Base-by-base conservation (phyloP, 2,888 invertebrate species). In the Papilio demoleus region DNA sequence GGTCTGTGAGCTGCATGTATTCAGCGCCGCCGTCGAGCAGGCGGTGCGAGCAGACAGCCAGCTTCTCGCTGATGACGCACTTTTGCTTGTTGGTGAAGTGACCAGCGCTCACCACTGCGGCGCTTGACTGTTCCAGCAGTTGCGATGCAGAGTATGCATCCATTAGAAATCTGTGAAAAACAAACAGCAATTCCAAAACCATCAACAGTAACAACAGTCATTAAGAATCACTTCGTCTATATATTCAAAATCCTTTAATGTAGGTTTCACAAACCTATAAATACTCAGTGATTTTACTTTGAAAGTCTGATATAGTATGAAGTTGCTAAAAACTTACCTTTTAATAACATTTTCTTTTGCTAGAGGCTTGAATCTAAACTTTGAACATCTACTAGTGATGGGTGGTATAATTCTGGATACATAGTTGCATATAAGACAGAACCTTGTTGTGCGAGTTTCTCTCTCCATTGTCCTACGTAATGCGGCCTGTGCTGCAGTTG, bases 391-490 rank as follows among this genome's bases (percentile, higher is more conserved):
- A 2, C 99, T 99, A 0, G 99, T 99, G 56, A 99, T 95, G 0
- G 99, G 99, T 72, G 98, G 98, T 79, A 99, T 99, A 71, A 99
- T 99, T 65, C 98, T 94, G 0, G 98, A 99, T 0, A 99, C 97
- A 85, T 99, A 99, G 87, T 99, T 99, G 89, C 99, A 99, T 76
- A 99, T 97, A 27, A 99, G 94, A 86, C 99, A 99, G 88, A 99
- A 99, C 58, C 99, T 93, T 0, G 99, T 99, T 3, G 97, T 97
- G 75, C 96, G 96, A 0, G 98, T 97, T 86, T 99, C 97, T 78
- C 97, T 96, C 85, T 99, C 99, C 97, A 99, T 99, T 1, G 99
- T 99, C 71, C 99, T 95, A 71, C 99, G 95, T 22, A 99, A 90
- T 0, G 99, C 99, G 11, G 99, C 96, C 72, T 99, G 99, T 0